Evolutionary conservation across 2,888 invertebrate genomes (phyloP).

Genomic region (Pristionchus japonicus): DNA sequence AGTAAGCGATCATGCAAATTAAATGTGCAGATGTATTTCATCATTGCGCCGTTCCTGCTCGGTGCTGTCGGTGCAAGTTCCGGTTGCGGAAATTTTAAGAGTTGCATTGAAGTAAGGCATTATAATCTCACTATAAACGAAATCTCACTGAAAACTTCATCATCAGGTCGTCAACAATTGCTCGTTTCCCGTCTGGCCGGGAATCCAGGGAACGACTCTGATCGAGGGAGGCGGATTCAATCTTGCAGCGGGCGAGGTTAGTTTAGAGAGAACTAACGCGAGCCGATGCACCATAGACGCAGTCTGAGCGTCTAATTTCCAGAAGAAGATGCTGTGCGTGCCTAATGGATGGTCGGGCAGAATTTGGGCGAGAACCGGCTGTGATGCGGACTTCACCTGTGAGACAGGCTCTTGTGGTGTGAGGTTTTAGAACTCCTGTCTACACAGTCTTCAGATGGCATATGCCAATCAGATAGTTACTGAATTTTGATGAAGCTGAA

Average conservation of each 20-base stretch:
- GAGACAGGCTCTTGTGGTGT: slow-evolving; percentile 66
- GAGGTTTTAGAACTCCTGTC: neutral
- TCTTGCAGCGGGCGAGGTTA: slow-evolving; percentile 54
- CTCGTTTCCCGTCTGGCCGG: slow-evolving; percentile 67
- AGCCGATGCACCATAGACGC: no score
- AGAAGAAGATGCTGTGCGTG: slow-evolving; percentile 48
- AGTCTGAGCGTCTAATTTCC: no score
- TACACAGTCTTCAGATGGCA: no score
- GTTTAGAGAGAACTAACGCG: no score
- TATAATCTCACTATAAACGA: neutral
- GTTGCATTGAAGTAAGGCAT: neutral
- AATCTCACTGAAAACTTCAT: neutral
- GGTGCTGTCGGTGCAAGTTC: no score
- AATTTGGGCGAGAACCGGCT: slow-evolving; percentile 66
- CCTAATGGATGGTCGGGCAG: slow-evolving; percentile 65
- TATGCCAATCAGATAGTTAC: no score
- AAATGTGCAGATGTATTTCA: no score
- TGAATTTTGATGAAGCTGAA: neutral
- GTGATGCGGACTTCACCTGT: slow-evolving; percentile 62
- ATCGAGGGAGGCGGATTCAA: slow-evolving; percentile 54
- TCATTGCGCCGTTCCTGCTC: no score
- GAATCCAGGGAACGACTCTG: slow-evolving; percentile 57
- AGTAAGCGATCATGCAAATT: no score
- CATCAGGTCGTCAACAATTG: slow-evolving; percentile 63
- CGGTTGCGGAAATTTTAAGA: neutral